Evolutionary conservation across 1,140 invertebrate species (phyloP), one percentile per base, ranked within the genome.

Genomic region (Drosophila navojoa): DNA sequence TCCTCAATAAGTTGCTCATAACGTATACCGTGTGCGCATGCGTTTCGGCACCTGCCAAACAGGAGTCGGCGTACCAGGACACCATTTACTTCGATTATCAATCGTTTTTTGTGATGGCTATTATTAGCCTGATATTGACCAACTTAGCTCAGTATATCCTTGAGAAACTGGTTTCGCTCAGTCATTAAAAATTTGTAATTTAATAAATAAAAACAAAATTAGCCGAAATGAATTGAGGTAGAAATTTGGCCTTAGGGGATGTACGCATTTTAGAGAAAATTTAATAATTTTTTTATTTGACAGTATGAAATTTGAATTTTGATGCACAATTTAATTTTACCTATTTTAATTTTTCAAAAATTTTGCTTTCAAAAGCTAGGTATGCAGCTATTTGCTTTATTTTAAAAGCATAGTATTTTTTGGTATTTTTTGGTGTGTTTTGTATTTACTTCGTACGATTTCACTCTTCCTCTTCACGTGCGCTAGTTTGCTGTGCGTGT

Each of bases 401-500:
- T 32, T 7, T 0, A 9, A 32, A 32, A 2, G 6, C 0, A 32
- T 6, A 58, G 63, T 58, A 58, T 67, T 67, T 67, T 67, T 44
- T 3, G 62, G 62, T 45, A 47, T 60, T 72, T 47, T 72, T 72
- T 68, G 16, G 70, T 47, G 7, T 49, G 27, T 68, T 60, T 29
- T 4, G 0, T 38, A 66, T 66, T 44, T 59, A 52, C 54, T 40
- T 64, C 9, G 19, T 40, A 53, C 19, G 35, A 9, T 50, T 66
- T n/a, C 4, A 40, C 13, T 68, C 62, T 72, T 72, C 55, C 6
- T 72, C 63, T 59, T 67, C 0, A n/a, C 55, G 38, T 68, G 11
- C 61, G 42, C 47, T 50, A 62, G 57, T 54, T 57, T 5, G 40
- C 52, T 44, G 74, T 80, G 81, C 81, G 74, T 85, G 81, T 85